A percentile compares a stretch with the other conserved stretches of the same genome.
Evolutionary conservation across 1,140 invertebrate genomes (phyloP).

Genomic region (Paraescarpia echinospica): DNA sequence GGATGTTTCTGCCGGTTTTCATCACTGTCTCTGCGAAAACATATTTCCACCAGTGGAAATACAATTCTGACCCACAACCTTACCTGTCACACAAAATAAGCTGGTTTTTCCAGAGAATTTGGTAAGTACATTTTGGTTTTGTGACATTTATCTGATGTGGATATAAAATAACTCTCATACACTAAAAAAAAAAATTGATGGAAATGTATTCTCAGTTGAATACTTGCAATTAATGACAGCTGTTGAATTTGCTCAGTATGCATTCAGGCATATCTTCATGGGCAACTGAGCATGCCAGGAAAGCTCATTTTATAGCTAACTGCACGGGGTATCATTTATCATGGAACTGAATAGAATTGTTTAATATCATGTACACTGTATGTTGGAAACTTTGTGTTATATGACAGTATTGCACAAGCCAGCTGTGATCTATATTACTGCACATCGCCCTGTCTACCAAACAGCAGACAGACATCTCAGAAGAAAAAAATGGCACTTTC

Average conservation of each 20-base stretch:
- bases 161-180: background rate
- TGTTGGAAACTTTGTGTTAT: background rate
- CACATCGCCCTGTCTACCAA: background rate
- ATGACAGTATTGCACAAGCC: background rate
- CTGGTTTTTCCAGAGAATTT: too few relatives aligned
- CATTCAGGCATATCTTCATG: background rate
- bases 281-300: background rate
- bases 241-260: background rate
- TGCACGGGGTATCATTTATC: background rate
- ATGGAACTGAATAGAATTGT: background rate
- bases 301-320: background rate
- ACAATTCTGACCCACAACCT: too few relatives aligned
- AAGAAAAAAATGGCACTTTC: too few relatives aligned
- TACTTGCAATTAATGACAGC: background rate
- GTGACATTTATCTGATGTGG: background rate
- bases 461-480: too few relatives aligned
- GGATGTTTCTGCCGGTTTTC: too few relatives aligned
- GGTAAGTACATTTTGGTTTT: too few relatives aligned
- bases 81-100: too few relatives aligned
- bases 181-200: background rate
- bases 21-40: too few relatives aligned
- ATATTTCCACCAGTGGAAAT: too few relatives aligned
- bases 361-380: background rate
- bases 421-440: background rate
- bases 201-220: background rate